Conservation (phyloP, 2,888 invertebrate genomes). For the Pristionchus maxplancki region DNA sequence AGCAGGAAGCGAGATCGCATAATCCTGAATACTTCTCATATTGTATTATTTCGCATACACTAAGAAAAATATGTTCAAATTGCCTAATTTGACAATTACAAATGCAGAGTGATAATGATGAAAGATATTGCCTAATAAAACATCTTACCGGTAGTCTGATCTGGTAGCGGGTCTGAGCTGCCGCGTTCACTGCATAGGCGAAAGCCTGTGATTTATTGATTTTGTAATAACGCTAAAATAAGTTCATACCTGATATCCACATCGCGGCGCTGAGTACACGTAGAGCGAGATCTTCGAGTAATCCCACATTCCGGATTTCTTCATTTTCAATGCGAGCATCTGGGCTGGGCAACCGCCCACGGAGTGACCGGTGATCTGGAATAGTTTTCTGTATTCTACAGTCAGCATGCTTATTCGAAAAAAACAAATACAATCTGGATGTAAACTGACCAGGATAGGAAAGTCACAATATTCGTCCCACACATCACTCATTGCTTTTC, state of each 20-base stretch:
- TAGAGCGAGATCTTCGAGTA: not conserved
- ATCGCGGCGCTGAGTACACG: not conserved
- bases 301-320: conserved; percentile 15
- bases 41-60: too few species aligned
- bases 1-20: not conserved
- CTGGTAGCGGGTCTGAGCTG: not conserved
- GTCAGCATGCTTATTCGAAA: not conserved
- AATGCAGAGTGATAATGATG: too few species aligned
- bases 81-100: too few species aligned
- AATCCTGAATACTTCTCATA: not conserved
- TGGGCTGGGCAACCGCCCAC: conserved; percentile 19
- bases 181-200: not conserved
- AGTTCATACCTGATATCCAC: conserved; percentile 31
- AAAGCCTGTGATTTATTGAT: not conserved
- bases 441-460: not conserved
- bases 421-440: not conserved
- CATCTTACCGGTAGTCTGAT: conserved; percentile 1
- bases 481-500: not conserved
- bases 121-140: too few species aligned
- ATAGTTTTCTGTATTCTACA: not conserved
- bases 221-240: not conserved
- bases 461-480: conserved; percentile 50
- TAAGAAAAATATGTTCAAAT: too few species aligned
- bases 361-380: conserved; percentile 13
- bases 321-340: conserved; percentile 11